Evolutionary conservation across 2,888 invertebrate species (phyloP), one percentile per base, ranked within the genome.

Genomic region (Patella caerulea): DNA sequence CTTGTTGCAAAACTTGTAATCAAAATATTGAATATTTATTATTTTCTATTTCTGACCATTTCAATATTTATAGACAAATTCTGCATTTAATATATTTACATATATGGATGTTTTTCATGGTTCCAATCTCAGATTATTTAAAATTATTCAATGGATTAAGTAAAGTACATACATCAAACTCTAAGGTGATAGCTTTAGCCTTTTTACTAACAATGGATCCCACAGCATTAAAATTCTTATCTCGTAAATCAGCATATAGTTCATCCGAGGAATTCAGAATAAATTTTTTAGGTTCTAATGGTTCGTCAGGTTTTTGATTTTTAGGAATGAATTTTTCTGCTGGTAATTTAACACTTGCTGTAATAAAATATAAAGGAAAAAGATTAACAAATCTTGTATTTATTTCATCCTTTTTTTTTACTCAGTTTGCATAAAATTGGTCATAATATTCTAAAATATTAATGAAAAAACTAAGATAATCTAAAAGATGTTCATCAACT

Each of bases 181-280:
- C 96, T 0, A 95, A 94, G 82, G 96, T 95, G 75, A 98, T 96
- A 9, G 95, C 93, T 89, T 95, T 96, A 0, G 97, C 97, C 91
- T 96, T 97, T 87, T 95, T 95, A 2, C 96, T 96, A 1, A 99
- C 93, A 17, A 95, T 94, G 65, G 95, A 94, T 4, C 97, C 97
- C 9, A 98, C 96, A 81, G 96, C 95, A 89, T 96, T 96, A 90
- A 98, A 98, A 92, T 96, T 97, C 90, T 96, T 96, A 90, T 98
- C 98, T 65, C 98, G 94, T 45, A 99, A 93, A 89, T 98, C 98
- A 0, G 95, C 94, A 91, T 95, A 98, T 15, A 98, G 92, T 88
- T 96, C 96, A 89, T 98, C 98, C 17, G 94, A 94, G 0, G 98
- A 98, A 93, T 97, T 97, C 73, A 98, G 93, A 81, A 96, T 94